Conservation (phyloP, 2,797 vertebrate species). For the Capromys pilorides region DNA sequence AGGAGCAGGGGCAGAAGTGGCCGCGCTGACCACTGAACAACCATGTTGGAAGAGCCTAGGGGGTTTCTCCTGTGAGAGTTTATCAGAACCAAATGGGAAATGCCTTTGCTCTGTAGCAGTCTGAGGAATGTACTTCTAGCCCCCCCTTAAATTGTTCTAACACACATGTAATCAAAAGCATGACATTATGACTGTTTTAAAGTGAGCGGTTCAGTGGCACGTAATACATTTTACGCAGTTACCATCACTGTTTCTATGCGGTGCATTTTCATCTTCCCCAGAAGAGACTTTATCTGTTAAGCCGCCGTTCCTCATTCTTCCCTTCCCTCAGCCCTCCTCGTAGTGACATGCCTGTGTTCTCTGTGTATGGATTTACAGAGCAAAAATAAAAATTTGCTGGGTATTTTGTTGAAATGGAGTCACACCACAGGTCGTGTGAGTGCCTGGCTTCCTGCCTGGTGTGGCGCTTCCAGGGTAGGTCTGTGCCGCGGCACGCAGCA, state of each 20-base stretch:
- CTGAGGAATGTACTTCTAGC: background rate
- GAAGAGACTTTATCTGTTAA: background rate
- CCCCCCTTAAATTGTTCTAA: background rate
- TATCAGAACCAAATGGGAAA: background rate
- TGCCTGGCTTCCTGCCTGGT: background rate
- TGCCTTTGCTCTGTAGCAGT: background rate
- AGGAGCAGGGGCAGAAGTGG: background rate
- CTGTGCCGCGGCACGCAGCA: accelerated
- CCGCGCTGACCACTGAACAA: accelerated
- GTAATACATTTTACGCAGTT: background rate
- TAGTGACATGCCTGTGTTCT: background rate
- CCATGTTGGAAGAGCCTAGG: background rate
- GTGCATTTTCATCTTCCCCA: background rate
- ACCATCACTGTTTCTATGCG: background rate
- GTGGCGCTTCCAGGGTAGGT: background rate
- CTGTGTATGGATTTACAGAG: background rate
- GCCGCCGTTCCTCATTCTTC: background rate
- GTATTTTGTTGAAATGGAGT: background rate
- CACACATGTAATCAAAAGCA: too few species aligned
- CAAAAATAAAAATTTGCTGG: background rate
- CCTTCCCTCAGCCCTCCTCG: too few species aligned
- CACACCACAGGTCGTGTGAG: background rate
- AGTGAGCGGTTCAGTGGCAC: background rate
- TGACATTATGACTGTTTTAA: background rate
- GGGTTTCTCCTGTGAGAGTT: background rate